Evolutionary conservation across 2,888 invertebrate genomes (phyloP).

Genomic region (Eurytoma californica): DNA sequence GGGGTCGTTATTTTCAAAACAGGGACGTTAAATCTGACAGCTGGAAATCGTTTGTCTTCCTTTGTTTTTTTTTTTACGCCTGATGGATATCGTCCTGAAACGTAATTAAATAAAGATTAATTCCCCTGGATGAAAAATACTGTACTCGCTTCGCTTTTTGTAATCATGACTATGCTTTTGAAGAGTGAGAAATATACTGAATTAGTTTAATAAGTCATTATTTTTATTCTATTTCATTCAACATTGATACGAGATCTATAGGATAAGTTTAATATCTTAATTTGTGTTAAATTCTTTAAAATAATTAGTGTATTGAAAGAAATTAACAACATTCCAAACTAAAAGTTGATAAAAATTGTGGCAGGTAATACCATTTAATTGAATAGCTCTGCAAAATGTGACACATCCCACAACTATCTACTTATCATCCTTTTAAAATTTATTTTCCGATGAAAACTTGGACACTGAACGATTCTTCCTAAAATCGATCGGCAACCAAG

Average conservation of each 20-base stretch:
- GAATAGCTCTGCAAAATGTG: too few relatives aligned
- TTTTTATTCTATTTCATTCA: conserved; percentile 4
- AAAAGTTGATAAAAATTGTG: too few relatives aligned
- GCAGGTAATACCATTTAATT: too few relatives aligned
- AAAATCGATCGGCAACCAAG: too few relatives aligned
- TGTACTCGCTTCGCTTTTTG: background rate
- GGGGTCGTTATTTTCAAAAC: conserved; percentile 28
- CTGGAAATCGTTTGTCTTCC: conserved; percentile 46
- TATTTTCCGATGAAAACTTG: too few relatives aligned
- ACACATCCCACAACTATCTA: too few relatives aligned
- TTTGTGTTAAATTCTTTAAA: too few relatives aligned
- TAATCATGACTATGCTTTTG: background rate
- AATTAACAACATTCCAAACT: too few relatives aligned
- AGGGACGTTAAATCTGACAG: conserved; percentile 41
- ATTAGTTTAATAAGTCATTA: conserved; percentile 23
- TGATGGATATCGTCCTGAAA: conserved; percentile 42
- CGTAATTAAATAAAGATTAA: conserved; percentile 52
- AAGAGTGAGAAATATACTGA: background rate
- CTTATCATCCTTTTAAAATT: too few relatives aligned
- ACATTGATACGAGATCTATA: background rate
- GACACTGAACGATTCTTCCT: too few relatives aligned
- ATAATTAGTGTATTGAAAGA: too few relatives aligned
- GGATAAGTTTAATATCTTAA: too few relatives aligned
- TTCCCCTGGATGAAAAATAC: background rate
- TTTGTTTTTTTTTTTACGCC: conserved; percentile 43